A percentile compares a stretch with the other conserved stretches of the same genome.
Evolutionary conservation across 2,888 invertebrate species (phyloP).

Genomic region (Unio delphinus): DNA sequence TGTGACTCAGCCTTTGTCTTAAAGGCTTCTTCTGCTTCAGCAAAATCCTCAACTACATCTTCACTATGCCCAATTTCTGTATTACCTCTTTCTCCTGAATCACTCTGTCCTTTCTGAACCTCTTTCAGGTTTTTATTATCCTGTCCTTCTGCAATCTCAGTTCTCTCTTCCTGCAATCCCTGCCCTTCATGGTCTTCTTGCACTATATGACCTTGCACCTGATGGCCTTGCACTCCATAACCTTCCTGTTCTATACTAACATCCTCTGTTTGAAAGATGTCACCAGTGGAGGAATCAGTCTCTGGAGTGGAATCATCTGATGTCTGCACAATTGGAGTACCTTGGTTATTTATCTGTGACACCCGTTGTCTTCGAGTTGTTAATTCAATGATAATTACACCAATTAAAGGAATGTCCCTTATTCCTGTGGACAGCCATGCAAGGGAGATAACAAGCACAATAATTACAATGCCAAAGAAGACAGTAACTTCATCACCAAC

Average conservation of each 20-base stretch:
- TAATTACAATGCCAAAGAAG: constrained; percentile 78
- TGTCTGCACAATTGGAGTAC: not conserved
- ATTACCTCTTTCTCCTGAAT: constrained; percentile 1
- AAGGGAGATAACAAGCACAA: constrained; percentile 75
- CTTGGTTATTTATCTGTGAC: too few species aligned
- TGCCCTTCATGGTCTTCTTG: constrained; percentile 1
- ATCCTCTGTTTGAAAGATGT: too few species aligned
- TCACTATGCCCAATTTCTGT: not conserved
- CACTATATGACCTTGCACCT: too few species aligned
- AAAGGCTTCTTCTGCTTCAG: not conserved
- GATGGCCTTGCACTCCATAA: not conserved
- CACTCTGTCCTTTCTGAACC: not conserved
- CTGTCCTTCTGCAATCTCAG: not conserved
- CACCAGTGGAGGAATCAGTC: not conserved
- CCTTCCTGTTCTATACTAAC: not conserved
- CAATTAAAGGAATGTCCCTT: constrained; percentile 76
- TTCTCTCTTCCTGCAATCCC: not conserved
- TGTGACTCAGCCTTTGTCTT: not conserved
- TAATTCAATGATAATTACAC: constrained; percentile 60
- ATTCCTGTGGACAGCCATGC: constrained; percentile 87
- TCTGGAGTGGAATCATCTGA: not conserved
- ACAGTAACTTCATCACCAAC: constrained; percentile 88
- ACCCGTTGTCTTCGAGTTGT: constrained; percentile 32
- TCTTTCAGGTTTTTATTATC: not conserved
- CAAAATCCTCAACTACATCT: constrained; percentile 1